Conservation (phyloP, 2,888 invertebrate species). For the Pachycephus smyrnensis region DNA sequence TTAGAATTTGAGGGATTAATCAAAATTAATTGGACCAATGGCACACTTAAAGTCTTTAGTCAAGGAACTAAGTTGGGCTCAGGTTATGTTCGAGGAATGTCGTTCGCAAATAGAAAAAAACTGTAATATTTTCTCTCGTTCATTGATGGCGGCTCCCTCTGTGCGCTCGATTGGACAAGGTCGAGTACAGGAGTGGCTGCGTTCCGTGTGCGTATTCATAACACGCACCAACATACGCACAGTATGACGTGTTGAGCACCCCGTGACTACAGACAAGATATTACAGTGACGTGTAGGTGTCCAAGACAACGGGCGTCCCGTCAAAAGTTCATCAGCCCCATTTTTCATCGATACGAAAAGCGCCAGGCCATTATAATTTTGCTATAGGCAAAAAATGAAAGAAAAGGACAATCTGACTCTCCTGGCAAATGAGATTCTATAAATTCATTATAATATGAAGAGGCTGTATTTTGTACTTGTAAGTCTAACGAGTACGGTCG, state of each 20-base stretch:
- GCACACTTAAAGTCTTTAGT: not conserved
- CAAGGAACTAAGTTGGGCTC: not conserved
- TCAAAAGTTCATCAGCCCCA: not conserved
- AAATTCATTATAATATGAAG: not conserved
- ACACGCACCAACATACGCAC: constrained; percentile 2
- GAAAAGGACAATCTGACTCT: not conserved
- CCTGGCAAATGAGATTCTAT: not conserved
- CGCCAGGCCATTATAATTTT: not conserved
- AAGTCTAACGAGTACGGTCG: not conserved
- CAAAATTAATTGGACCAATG: not conserved
- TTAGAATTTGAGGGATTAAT: not conserved
- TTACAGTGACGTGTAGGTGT: not conserved
- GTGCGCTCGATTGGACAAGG: not conserved
- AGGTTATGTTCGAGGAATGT: constrained; percentile 1
- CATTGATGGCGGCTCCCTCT: not conserved
- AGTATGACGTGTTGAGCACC: not conserved
- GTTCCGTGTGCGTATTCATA: not conserved
- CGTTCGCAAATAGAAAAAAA: not conserved
- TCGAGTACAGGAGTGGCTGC: constrained; percentile 2
- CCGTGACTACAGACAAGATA: too few relatives aligned
- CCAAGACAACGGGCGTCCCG: not conserved
- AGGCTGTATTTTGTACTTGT: not conserved
- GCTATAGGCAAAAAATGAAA: not conserved
- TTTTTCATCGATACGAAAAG: not conserved
- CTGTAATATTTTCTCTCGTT: not conserved